These are phyloP conservation scores for Onychostruthus taczanowskii DNA, from an alignment of 2,113 vertebrate genomes.

Conservation along the genomic window DNA sequence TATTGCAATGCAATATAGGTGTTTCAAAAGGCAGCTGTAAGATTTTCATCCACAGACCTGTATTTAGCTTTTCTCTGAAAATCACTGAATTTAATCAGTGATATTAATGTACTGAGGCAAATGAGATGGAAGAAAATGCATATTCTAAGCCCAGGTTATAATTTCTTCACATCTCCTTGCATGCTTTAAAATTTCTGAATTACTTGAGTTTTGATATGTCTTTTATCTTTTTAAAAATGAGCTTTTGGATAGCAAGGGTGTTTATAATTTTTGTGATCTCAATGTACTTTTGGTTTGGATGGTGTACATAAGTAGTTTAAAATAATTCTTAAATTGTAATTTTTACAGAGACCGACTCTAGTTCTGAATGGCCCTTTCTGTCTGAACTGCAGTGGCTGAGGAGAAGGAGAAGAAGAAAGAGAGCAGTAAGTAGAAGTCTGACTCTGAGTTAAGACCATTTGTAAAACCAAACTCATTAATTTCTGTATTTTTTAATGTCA, in stretches of 20 bases:
- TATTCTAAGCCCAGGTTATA: not conserved
- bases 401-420: slow-evolving; percentile 83
- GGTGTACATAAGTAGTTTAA: not conserved
- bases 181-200: not conserved
- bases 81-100: not conserved
- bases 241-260: not conserved
- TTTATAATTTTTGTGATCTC: not conserved
- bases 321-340: slow-evolving; percentile 27
- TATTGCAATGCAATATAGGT: not conserved
- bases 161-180: not conserved
- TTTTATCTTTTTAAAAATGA: not conserved
- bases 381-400: slow-evolving; percentile 87
- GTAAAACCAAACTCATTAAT: not conserved
- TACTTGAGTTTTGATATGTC: not conserved
- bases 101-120: not conserved
- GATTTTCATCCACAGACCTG: not conserved
- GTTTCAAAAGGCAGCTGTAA: not conserved
- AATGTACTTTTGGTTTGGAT: not conserved
- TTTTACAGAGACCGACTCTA: slow-evolving; percentile 75
- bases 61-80: not conserved
- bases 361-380: slow-evolving; percentile 77
- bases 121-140: fast-evolving
- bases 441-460: not conserved
- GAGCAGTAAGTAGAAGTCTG: slow-evolving; percentile 81
- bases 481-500: not conserved